A percentile compares a stretch with the other conserved stretches of the same genome.
Conservation (phyloP, 2,113 vertebrate genomes). For the Larimichthys crocea region DNA sequence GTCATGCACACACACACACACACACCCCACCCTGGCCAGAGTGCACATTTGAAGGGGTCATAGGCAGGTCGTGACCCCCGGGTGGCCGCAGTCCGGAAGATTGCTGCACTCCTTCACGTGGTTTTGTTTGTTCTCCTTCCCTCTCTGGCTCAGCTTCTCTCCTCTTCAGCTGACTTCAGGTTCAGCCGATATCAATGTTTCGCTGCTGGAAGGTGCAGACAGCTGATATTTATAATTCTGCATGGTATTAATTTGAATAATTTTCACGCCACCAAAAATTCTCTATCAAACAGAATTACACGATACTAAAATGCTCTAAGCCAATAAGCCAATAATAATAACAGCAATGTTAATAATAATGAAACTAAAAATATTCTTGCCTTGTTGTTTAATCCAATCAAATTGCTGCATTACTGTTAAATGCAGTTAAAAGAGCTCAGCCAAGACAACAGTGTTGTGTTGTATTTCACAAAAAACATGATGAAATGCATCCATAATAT, state of each 20-base stretch:
- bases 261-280: conserved; percentile 48
- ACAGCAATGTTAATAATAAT: conserved; percentile 41
- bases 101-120: conserved; percentile 29
- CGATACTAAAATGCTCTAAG: conserved; percentile 44
- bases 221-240: conserved; percentile 51
- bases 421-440: conserved; percentile 15
- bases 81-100: conserved; percentile 85
- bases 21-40: conserved; percentile 84
- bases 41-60: conserved; percentile 95
- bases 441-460: background rate
- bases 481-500: conserved; percentile 15
- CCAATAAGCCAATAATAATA: conserved; percentile 50
- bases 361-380: conserved; percentile 45
- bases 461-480: conserved; percentile 8
- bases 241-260: conserved; percentile 49
- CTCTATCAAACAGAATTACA: conserved; percentile 45
- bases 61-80: conserved; percentile 94
- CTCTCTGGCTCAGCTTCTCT: conserved; percentile 22
- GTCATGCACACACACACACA: conserved; percentile 77
- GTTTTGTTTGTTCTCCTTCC: conserved; percentile 45
- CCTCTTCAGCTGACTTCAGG: conserved; percentile 14
- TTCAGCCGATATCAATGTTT: conserved; percentile 26
- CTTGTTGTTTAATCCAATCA: conserved; percentile 51
- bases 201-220: conserved; percentile 30
- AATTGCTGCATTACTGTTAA: conserved; percentile 31